These are phyloP conservation scores for Mirza zaza DNA, from an alignment of 2,113 vertebrate species.

Conservation along the genomic window DNA sequence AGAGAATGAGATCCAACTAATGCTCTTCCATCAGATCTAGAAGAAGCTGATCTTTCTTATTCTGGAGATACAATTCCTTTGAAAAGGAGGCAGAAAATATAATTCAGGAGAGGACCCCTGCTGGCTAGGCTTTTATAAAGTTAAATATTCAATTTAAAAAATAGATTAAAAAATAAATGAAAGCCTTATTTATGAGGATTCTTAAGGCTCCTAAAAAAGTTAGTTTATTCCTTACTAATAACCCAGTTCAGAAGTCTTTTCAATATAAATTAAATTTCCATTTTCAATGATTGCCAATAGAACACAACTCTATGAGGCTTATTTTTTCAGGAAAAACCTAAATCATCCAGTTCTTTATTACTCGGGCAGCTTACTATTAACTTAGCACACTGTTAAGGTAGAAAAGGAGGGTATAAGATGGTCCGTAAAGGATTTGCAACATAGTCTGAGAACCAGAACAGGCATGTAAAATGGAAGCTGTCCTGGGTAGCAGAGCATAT, in stretches of 20 bases:
- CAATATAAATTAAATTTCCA: slow-evolving; percentile 23
- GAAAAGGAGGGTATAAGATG: background rate
- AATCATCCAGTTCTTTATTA: background rate
- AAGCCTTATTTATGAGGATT: background rate
- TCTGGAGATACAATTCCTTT: background rate
- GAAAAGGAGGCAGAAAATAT: background rate
- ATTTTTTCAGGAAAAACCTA: background rate
- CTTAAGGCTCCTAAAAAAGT: background rate
- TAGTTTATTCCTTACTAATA: slow-evolving; percentile 24
- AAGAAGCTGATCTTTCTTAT: background rate
- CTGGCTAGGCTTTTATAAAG: background rate
- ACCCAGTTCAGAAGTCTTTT: slow-evolving; percentile 24
- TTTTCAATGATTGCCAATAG: background rate
- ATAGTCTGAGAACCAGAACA: background rate
- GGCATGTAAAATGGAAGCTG: background rate
- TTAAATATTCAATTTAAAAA: background rate
- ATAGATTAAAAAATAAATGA: background rate
- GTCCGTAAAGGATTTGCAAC: background rate
- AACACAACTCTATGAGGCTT: background rate
- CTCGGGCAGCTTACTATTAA: background rate
- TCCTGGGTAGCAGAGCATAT: background rate
- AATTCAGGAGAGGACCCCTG: background rate
- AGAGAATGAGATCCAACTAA: background rate
- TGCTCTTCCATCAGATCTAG: background rate
- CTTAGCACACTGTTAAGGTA: background rate